Percentiles rank a stretch among this genome's conserved stretches.
phyloP scores from a whole-genome alignment of 1,140 invertebrate genomes.

The Saccostrea glomerata region DNA sequence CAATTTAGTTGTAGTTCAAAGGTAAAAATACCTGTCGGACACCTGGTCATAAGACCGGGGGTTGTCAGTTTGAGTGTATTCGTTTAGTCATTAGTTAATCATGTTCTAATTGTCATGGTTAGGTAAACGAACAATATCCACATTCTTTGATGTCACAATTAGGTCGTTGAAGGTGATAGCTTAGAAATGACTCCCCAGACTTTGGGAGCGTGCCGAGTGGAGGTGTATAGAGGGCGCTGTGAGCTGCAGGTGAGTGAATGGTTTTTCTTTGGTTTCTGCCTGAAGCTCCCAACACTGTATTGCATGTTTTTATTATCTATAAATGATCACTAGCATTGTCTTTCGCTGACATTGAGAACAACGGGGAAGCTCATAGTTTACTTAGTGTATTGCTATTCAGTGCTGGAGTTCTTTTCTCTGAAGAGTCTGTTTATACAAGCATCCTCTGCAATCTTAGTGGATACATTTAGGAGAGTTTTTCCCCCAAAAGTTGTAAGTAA shows the following conservation, averaged over 20 bases:
- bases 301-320: constrained; percentile 35
- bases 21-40: not conserved
- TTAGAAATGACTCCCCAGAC: not conserved
- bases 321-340: constrained; percentile 28
- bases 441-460: not conserved
- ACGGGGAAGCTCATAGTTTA: not conserved
- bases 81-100: not conserved
- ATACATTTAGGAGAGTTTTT: not conserved
- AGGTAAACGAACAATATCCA: constrained; percentile 1
- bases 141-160: constrained; percentile 32
- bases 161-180: constrained; percentile 2
- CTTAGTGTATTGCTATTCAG: not conserved
- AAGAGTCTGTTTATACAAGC: not conserved
- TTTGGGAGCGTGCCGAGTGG: constrained; percentile 3
- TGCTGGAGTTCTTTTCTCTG: not conserved
- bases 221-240: not conserved
- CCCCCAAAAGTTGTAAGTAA: constrained; percentile 14
- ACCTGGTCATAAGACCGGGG: not conserved
- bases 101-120: constrained; percentile 20
- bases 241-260: constrained; percentile 24
- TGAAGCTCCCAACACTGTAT: constrained; percentile 1
- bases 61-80: not conserved
- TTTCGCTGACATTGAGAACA: not conserved
- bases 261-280: not conserved
- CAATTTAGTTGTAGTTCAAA: not conserved